phyloP scores from a whole-genome alignment of 2,797 vertebrate genomes.

The Melanotaenia parkinsoni region DNA sequence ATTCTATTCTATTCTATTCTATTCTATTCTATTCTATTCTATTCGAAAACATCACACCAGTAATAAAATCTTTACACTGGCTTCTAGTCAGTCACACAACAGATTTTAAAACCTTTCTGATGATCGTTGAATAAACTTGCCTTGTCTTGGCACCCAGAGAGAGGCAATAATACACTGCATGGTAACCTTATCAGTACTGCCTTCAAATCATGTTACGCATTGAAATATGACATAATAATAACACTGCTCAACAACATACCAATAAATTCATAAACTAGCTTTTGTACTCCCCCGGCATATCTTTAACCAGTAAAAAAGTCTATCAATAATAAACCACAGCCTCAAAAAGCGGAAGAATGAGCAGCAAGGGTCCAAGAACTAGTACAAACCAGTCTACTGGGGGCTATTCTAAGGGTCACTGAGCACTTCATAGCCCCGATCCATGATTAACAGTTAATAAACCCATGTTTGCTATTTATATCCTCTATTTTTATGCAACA shows the following conservation, averaged over 20 bases:
- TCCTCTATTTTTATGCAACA: not conserved
- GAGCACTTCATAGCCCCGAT: conserved; percentile 38
- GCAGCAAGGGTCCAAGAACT: conserved; percentile 17
- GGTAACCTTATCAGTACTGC: conserved; percentile 1
- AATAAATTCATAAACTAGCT: conserved; percentile 43
- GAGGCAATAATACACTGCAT: not conserved
- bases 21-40: no score
- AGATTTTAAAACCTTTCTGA: no score
- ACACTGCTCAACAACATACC: not conserved
- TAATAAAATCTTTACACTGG: no score
- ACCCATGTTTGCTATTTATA: conserved; percentile 45
- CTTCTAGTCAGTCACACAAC: no score
- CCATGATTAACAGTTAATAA: conserved; percentile 64
- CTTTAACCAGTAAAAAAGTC: conserved; percentile 23
- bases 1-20: no score
- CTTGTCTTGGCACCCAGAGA: not conserved
- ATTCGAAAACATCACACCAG: no score
- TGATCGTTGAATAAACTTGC: not conserved
- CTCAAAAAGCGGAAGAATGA: conserved; percentile 19
- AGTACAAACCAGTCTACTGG: conserved; percentile 29
- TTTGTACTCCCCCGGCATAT: not conserved
- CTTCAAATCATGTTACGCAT: not conserved
- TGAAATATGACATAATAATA: conserved; percentile 17
- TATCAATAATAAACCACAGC: conserved; percentile 67
- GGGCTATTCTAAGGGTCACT: conserved; percentile 26